Evolutionary conservation across 2,797 vertebrate species (phyloP), one percentile per base, ranked within the genome.

Genomic region (Cheirogaleus major): DNA sequence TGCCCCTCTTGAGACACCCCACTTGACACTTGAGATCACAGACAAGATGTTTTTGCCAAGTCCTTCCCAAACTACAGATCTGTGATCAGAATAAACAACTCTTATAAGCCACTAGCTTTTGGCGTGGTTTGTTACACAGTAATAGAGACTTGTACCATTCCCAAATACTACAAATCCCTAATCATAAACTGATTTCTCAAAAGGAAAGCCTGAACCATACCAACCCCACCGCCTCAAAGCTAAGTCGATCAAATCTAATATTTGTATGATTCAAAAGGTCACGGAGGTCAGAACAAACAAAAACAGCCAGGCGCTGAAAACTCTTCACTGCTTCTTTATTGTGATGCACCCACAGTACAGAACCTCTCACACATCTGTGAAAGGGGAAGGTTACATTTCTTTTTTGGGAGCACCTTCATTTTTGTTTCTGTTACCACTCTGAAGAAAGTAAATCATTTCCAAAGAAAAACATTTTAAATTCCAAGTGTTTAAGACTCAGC

Each of bases 241-340:
- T 22, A 75, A 43, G 61, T 5, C 4, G 18, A 78, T 25, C 72
- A 55, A 70, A 48, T 27, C 48, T 43, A 35, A 27, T 27, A 43
- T 45, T 30, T 14, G 5, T 55, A 43, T 69, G 61, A 55, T 79
- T 88, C 55, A 72, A 92, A 95, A 97, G 81, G 94, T 22, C 95
- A 73, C 0, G 0, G 72, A 94, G 83, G 90, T 90, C 0, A 67
- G 80, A 73, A 52, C 67, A 96, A 52, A 93, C 65, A 86, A 52
- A 93, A 98, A 97, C 97, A 98, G 89, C 23, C 98, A 98, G 97
- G 98, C 95, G 50, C 97, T 97, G 97, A 67, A 96, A 98, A 98
- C 98, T 98, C 98, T 97, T 98, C 98, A 97, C 97, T 98, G 98
- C 98, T 98, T 97, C 98, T 98, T 99, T 98, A 98, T 98, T 98